These are phyloP conservation scores for Mus spicilegus DNA, from an alignment of 2,113 vertebrate genomes.

Conservation along the genomic window DNA sequence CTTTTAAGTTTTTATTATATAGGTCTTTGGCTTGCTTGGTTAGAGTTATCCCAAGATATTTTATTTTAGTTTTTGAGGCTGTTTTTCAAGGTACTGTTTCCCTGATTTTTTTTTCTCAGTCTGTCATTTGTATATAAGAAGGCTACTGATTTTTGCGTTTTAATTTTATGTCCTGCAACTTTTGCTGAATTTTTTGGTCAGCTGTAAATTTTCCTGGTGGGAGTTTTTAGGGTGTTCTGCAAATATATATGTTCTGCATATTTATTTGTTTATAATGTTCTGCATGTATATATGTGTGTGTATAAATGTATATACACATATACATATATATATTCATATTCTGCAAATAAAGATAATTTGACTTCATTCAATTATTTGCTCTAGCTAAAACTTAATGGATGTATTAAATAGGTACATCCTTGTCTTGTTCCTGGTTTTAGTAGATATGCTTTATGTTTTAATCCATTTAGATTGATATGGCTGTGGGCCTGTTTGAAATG, in stretches of 20 bases:
- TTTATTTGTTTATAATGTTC: too few relatives aligned
- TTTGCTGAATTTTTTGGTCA: neutral
- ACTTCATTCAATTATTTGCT: neutral
- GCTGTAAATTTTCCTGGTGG: neutral
- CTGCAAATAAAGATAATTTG: neutral
- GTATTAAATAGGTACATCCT: neutral
- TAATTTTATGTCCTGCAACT: neutral
- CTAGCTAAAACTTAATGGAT: neutral
- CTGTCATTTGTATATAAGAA: neutral
- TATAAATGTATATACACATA: too few relatives aligned
- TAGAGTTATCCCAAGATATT: neutral
- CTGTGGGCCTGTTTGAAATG: neutral
- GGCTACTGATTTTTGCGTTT: neutral
- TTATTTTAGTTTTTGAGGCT: neutral
- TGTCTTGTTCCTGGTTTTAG: neutral
- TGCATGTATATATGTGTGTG: too few relatives aligned
- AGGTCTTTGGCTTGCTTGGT: neutral
- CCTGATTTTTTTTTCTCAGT: neutral
- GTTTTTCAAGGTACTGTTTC: neutral
- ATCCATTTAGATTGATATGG: neutral
- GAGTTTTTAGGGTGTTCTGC: too few relatives aligned
- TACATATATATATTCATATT: too few relatives aligned
- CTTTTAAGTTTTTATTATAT: neutral
- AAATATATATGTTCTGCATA: too few relatives aligned
- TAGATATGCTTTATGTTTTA: neutral